Percentiles rank a stretch among this genome's conserved stretches.
Conservation (phyloP, 2,113 vertebrate genomes). For the Cyanoramphus novaezelandiae region DNA sequence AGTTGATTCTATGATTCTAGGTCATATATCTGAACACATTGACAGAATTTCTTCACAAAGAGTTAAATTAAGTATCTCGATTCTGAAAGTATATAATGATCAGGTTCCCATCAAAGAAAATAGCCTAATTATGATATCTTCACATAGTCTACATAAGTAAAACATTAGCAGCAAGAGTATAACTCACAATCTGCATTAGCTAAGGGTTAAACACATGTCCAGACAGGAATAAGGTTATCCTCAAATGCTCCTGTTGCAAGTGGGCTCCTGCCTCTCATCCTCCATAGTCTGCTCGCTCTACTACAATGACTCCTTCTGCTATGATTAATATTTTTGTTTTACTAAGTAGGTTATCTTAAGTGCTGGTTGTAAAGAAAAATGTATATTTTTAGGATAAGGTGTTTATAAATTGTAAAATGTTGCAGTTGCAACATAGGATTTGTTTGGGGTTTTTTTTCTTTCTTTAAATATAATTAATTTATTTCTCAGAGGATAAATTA, state of each 20-base stretch:
- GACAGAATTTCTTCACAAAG: not conserved
- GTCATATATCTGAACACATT: not conserved
- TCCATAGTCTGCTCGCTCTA: not conserved
- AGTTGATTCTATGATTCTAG: not conserved
- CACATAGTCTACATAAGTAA: not conserved
- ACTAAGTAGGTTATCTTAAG: not conserved
- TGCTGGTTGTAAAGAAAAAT: not conserved
- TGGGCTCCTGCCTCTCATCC: not conserved
- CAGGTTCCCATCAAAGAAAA: not conserved
- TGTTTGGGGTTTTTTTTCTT: not conserved
- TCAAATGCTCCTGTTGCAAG: not conserved
- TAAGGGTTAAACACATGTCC: not conserved
- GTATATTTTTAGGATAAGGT: not conserved
- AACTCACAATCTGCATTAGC: not conserved
- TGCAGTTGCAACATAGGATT: not conserved
- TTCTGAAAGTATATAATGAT: not conserved
- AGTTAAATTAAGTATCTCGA: not conserved
- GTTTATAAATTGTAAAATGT: not conserved
- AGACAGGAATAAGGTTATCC: not conserved
- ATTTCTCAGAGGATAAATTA: not conserved
- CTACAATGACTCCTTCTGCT: not conserved
- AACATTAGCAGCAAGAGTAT: not conserved
- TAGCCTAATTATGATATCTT: not conserved
- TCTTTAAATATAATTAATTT: not conserved
- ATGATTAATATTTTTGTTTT: not conserved